Percentiles rank a stretch among this genome's conserved stretches.
These are phyloP conservation scores for Aelia acuminata DNA, from an alignment of 2,888 invertebrate genomes.

Conservation along the genomic window DNA sequence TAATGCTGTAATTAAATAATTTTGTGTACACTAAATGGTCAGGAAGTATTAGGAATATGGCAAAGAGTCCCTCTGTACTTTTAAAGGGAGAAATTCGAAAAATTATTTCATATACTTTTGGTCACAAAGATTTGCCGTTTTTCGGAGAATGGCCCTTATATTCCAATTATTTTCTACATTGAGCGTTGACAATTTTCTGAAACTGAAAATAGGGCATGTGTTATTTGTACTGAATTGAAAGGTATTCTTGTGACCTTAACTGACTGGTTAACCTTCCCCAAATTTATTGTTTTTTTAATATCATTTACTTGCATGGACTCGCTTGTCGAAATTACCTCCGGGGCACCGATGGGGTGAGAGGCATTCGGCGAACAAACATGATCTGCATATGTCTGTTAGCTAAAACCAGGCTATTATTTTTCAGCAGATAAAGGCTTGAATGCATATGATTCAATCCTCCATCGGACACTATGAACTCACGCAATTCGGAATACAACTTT, in stretches of 20 bases:
- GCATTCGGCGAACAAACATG: neutral
- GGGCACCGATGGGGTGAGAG: neutral
- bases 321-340: neutral
- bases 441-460: neutral
- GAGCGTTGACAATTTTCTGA: neutral
- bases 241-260: neutral
- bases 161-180: no score
- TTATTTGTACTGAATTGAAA: neutral
- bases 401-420: neutral
- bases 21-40: no score
- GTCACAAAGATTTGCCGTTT: no score
- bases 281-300: neutral
- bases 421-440: neutral
- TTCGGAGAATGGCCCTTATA: no score
- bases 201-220: neutral
- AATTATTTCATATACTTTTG: no score
- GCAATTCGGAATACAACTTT: neutral
- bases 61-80: no score
- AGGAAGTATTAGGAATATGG: no score
- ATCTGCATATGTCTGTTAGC: slow-evolving; percentile 9
- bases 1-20: no score
- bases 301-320: neutral
- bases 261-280: neutral
- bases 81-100: no score
- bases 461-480: neutral